Percentiles rank a stretch among this genome's conserved stretches.
These are phyloP conservation scores for Volucella bombylans DNA, from an alignment of 2,888 invertebrate genomes.

Conservation along the genomic window DNA sequence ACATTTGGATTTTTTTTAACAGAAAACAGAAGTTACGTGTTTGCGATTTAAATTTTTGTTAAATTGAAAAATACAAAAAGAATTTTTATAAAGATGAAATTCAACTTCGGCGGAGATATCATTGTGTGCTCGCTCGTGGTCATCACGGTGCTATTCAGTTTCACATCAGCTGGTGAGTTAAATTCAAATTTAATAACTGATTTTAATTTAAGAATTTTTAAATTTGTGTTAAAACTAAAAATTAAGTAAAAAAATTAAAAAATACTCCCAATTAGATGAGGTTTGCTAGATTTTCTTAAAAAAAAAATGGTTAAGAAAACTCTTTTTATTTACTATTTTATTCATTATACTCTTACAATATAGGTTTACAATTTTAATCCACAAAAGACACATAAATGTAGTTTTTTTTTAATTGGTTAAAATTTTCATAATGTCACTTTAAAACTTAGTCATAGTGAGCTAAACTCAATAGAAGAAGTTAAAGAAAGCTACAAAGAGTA, in stretches of 20 bases:
- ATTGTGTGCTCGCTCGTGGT: conserved; percentile 76
- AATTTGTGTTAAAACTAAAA: not conserved
- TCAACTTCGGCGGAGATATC: conserved; percentile 76
- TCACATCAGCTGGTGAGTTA: conserved; percentile 79
- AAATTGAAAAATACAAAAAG: conserved; percentile 9
- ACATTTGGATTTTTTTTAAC: not conserved
- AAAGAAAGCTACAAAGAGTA: too few species aligned
- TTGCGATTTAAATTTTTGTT: conserved; percentile 23
- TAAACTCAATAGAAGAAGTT: too few species aligned
- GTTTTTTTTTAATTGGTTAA: too few species aligned
- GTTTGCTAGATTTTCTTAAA: too few species aligned
- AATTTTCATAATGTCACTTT: too few species aligned
- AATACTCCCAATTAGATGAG: too few species aligned
- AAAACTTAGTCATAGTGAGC: too few species aligned
- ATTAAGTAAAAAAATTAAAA: not conserved
- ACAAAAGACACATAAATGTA: too few species aligned
- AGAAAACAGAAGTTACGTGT: conserved; percentile 14
- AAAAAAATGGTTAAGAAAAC: too few species aligned
- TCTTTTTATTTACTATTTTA: too few species aligned
- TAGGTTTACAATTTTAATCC: too few species aligned
- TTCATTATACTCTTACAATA: too few species aligned
- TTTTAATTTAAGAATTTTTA: not conserved
- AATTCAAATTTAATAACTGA: not conserved
- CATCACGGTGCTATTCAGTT: conserved; percentile 75
- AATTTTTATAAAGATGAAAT: conserved; percentile 77